Base-by-base conservation (phyloP, 2,888 invertebrate genomes). In the Phasia obesa region DNA sequence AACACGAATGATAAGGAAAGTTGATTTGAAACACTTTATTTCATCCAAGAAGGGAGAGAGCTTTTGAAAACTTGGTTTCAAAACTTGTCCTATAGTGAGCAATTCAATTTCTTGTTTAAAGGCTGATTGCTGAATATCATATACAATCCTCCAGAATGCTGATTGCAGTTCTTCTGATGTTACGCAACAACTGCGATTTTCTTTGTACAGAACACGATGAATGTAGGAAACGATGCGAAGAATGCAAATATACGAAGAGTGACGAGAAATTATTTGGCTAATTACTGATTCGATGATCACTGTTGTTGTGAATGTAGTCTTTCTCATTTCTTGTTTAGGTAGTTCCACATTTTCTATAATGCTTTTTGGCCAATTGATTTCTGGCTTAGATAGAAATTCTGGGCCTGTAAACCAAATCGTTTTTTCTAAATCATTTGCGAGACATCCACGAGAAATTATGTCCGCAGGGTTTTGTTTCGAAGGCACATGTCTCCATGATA, bases 1-100 rank as follows among this genome's bases (percentile, higher is more conserved):
- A 35, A 88, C 88, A 73, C 87, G 83, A 38, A 88, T 77, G 25
- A 59, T 38, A 13, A 62, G 13, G n/a, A 71, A 42, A 17, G 49
- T 53, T 23, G 38, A 21, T 5, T 38, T 60, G n/a, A 15, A 44
- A 17, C 55, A 49, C 1, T 42, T 23, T 19, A 44, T 38, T 44
- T 15, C 44, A 13, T 73, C 69, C n/a, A n/a, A n/a, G n/a, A n/a
- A n/a, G n/a, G n/a, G n/a, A n/a, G n/a, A n/a, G n/a, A n/a, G n/a
- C n/a, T 73, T 62, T 77, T 65, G 62, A n/a, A 73, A 31, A 7
- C 44, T 51, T 4, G 65, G 42, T 7, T 57, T 51, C 44, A 57
- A 35, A 21, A 1, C 55, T 31, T 47, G 7, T 19, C 19, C 49
- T 13, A 19, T 57, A 9, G 44, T n/a, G 17, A 74, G 64, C 3